A percentile compares a stretch with the other conserved stretches of the same genome.
These are phyloP conservation scores for Periophthalmus magnuspinnatus DNA, from an alignment of 2,797 vertebrate species.

Conservation along the genomic window DNA sequence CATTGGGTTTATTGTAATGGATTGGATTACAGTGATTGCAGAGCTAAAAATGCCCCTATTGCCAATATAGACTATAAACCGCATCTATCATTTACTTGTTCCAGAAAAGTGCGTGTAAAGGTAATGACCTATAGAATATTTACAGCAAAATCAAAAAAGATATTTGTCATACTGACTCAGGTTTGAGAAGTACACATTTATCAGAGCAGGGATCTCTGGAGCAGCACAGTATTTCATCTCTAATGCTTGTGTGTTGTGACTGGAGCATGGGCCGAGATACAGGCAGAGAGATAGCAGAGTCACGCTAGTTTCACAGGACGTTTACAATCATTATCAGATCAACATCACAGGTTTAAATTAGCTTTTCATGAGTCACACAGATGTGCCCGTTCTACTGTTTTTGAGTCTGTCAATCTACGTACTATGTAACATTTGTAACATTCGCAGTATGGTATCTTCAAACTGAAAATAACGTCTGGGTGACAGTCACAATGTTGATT, in stretches of 20 bases:
- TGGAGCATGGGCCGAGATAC: not conserved
- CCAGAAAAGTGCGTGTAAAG: not conserved
- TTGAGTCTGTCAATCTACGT: not conserved
- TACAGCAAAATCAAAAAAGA: not conserved
- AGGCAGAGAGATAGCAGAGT: not conserved
- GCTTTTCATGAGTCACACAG: not conserved
- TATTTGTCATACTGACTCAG: not conserved
- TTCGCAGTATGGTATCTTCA: too few relatives aligned
- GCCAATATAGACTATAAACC: not conserved
- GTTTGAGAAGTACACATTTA: not conserved
- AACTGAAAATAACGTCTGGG: too few relatives aligned
- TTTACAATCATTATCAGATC: slow-evolving; percentile 11
- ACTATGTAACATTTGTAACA: not conserved
- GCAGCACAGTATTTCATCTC: slow-evolving; percentile 7
- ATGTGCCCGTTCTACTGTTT: not conserved
- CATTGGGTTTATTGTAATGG: not conserved
- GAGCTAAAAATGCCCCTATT: not conserved
- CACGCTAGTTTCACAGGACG: not conserved
- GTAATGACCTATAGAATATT: not conserved
- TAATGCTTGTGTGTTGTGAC: slow-evolving; percentile 14
- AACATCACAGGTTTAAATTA: not conserved
- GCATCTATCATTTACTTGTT: not conserved
- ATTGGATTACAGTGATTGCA: not conserved
- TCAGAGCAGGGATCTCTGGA: slow-evolving; percentile 7
- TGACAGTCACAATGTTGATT: too few relatives aligned